Conservation (phyloP, 2,797 vertebrate genomes). For the Chiroxiphia lanceolata region DNA sequence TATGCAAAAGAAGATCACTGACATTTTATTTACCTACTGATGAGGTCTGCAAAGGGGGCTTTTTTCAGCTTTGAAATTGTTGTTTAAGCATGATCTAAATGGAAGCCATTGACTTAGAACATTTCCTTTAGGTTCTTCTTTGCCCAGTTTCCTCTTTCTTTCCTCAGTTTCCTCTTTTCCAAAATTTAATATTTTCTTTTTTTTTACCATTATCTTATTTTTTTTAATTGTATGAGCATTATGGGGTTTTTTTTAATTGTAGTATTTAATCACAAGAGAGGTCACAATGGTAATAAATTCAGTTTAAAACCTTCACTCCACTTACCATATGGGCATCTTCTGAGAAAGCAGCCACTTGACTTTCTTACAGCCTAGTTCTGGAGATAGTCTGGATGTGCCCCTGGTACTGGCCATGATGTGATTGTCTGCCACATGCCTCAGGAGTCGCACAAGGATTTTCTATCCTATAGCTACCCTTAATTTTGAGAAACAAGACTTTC, state of each 20-base stretch:
- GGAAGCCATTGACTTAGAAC: not conserved
- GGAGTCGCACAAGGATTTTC: not conserved
- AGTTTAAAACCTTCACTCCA: not conserved
- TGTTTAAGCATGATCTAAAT: not conserved
- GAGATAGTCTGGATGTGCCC: not conserved
- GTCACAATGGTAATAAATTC: not conserved
- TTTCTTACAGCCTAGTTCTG: not conserved
- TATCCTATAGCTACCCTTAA: not conserved
- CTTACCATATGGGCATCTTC: not conserved
- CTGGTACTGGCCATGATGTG: not conserved
- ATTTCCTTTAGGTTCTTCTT: not conserved
- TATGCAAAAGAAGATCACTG: not conserved
- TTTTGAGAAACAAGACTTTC: not conserved
- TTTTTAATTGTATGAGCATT: not conserved
- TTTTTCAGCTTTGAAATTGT: not conserved
- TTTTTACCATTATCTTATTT: not conserved
- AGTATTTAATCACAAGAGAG: not conserved
- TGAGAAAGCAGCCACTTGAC: not conserved
- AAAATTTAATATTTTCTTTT: not conserved
- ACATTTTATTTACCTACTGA: not conserved
- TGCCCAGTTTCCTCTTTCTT: not conserved
- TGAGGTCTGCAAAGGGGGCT: not conserved
- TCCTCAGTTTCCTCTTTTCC: not conserved
- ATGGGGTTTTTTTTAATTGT: not conserved
- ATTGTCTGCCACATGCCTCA: not conserved